These are phyloP conservation scores for Catamblyrhynchus diadema DNA, from an alignment of 2,797 vertebrate genomes.

Conservation along the genomic window DNA sequence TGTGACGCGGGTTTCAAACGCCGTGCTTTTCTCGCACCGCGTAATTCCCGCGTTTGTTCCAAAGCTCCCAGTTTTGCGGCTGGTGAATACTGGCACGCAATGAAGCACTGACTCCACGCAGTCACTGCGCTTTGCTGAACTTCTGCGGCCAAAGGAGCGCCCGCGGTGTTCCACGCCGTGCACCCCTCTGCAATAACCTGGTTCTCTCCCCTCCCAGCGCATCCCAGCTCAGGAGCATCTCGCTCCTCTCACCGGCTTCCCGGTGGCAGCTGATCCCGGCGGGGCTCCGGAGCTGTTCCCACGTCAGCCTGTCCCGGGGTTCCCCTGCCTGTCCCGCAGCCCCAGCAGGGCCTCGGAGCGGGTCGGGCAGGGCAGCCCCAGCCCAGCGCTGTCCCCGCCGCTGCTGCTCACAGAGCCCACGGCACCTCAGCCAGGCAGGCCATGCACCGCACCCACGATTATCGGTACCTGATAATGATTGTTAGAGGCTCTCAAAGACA, in stretches of 20 bases:
- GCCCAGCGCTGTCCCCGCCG: background rate
- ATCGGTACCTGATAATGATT: accelerated
- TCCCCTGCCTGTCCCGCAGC: too few relatives aligned
- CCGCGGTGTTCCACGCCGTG: accelerated
- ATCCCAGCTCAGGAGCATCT: background rate
- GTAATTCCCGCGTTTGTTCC: background rate
- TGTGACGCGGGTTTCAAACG: background rate
- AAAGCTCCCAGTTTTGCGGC: background rate
- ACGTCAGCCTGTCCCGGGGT: background rate
- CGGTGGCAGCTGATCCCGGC: background rate
- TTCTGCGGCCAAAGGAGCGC: background rate
- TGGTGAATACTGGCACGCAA: accelerated
- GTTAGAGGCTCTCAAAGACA: background rate
- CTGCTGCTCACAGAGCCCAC: background rate
- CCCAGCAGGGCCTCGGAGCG: too few relatives aligned
- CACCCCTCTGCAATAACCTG: background rate
- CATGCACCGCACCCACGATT: accelerated
- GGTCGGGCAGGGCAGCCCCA: background rate
- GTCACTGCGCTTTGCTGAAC: background rate
- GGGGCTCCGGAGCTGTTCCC: background rate
- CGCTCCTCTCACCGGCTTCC: background rate
- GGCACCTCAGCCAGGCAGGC: accelerated
- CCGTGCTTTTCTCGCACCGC: background rate
- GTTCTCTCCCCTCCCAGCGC: background rate
- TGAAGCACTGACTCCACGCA: background rate